phyloP scores from a whole-genome alignment of 2,888 invertebrate genomes.

The Drosophila yooni region DNA sequence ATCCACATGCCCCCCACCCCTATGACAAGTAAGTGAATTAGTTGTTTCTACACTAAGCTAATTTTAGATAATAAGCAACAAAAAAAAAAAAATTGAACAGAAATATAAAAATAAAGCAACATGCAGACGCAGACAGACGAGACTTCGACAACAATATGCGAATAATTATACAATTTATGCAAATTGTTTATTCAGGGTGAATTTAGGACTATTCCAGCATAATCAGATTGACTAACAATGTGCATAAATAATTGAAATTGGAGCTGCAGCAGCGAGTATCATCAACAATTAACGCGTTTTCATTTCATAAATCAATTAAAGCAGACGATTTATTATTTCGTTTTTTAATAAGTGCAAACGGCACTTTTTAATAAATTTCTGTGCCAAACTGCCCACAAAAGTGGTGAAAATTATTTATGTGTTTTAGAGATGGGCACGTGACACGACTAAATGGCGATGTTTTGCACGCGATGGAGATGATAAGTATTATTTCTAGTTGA shows the following conservation, averaged over 20 bases:
- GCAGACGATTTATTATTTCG: slow-evolving; percentile 27
- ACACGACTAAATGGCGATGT: neutral
- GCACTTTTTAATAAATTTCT: slow-evolving; percentile 68
- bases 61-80: slow-evolving; percentile 58
- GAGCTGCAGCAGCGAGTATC: slow-evolving; percentile 2
- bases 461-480: neutral
- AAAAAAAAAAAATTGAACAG: neutral
- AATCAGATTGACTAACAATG: slow-evolving; percentile 8
- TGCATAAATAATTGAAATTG: slow-evolving; percentile 9
- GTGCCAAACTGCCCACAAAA: slow-evolving; percentile 35
- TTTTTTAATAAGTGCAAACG: slow-evolving; percentile 54
- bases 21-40: slow-evolving; percentile 81
- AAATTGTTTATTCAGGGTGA: slow-evolving; percentile 21
- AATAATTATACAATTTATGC: slow-evolving; percentile 12
- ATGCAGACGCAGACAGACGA: neutral
- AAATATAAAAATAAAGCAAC: slow-evolving; percentile 13
- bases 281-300: slow-evolving; percentile 34
- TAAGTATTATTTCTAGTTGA: too few relatives aligned
- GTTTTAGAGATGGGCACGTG: slow-evolving; percentile 13
- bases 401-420: slow-evolving; percentile 56
- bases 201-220: slow-evolving; percentile 8
- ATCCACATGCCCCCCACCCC: slow-evolving; percentile 69
- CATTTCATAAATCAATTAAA: slow-evolving; percentile 36
- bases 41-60: slow-evolving; percentile 20
- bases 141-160: slow-evolving; percentile 13